Conservation (phyloP, 92 coral and sea anemone genomes). For the Micromussa lordhowensis region DNA sequence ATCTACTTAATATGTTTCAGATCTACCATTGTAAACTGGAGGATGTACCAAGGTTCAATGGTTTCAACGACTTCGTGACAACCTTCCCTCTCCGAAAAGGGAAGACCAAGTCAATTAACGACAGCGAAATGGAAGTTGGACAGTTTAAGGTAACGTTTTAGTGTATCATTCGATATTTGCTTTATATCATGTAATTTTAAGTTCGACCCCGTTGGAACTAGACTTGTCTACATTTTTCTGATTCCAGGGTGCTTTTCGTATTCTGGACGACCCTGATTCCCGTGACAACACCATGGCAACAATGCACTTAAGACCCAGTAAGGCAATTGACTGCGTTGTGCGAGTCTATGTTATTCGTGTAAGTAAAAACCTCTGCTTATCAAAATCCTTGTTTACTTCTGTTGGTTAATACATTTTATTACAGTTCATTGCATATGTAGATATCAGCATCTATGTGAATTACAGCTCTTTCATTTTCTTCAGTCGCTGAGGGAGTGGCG, state of each 20-base stretch:
- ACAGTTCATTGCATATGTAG: too few relatives aligned
- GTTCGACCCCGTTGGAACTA: neutral
- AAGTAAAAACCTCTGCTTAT: slow-evolving; percentile 15
- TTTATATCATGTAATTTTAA: neutral
- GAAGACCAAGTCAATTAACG: slow-evolving; percentile 72
- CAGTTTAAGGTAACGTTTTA: slow-evolving; percentile 74
- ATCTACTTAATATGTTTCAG: slow-evolving; percentile 31
- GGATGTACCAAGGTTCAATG: slow-evolving; percentile 57
- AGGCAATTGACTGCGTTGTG: slow-evolving; percentile 74
- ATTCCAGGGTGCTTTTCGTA: slow-evolving; percentile 65
- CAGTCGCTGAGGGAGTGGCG: neutral
- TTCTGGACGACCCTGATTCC: slow-evolving; percentile 46
- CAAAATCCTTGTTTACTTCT: neutral
- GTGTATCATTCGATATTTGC: neutral
- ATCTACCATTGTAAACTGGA: slow-evolving; percentile 74
- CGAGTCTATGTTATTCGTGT: slow-evolving; percentile 82
- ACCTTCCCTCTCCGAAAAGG: slow-evolving; percentile 77
- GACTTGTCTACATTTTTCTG: neutral
- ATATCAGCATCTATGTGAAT: neutral
- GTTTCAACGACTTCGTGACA: slow-evolving; percentile 73
- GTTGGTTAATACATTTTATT: too few relatives aligned
- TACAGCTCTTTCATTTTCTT: neutral
- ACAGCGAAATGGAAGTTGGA: slow-evolving; percentile 77
- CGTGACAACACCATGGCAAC: slow-evolving; percentile 16
- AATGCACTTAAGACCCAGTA: slow-evolving; percentile 22